These are phyloP conservation scores for Apantesis nais DNA, from an alignment of 2,888 invertebrate species.

Conservation along the genomic window DNA sequence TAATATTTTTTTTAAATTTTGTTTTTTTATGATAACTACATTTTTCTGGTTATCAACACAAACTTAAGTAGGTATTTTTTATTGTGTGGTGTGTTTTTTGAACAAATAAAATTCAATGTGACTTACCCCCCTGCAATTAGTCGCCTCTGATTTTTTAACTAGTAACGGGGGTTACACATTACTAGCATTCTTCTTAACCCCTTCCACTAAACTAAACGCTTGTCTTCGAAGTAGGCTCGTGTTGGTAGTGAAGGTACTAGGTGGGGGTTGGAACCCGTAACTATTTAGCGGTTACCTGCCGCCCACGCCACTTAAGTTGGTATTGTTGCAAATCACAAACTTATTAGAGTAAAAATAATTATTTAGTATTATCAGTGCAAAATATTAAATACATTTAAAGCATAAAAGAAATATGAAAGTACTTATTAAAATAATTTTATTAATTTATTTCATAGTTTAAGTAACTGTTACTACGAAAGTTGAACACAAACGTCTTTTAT, in stretches of 20 bases:
- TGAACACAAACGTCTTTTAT: slow-evolving; percentile 5
- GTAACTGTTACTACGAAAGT: slow-evolving; percentile 11
- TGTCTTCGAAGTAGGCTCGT: background rate
- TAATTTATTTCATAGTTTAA: slow-evolving; percentile 23
- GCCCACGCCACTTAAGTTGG: background rate
- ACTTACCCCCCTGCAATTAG: background rate
- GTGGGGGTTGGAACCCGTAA: background rate
- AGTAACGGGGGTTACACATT: background rate
- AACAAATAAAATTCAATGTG: background rate
- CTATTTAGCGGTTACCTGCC: background rate
- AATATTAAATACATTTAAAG: background rate
- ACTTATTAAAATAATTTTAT: slow-evolving; percentile 18
- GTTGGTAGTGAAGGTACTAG: background rate
- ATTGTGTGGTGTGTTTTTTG: background rate
- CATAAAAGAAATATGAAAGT: background rate
- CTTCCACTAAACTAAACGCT: background rate
- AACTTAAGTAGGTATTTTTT: background rate
- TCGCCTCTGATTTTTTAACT: background rate
- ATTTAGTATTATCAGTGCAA: background rate
- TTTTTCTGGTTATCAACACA: background rate
- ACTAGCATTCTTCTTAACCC: background rate
- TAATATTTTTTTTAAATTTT: too few species aligned
- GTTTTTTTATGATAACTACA: too few species aligned
- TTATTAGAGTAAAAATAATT: background rate
- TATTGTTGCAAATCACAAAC: background rate